Conservation (phyloP, 2,888 invertebrate species). For the Pristionchus entomophagus region DNA sequence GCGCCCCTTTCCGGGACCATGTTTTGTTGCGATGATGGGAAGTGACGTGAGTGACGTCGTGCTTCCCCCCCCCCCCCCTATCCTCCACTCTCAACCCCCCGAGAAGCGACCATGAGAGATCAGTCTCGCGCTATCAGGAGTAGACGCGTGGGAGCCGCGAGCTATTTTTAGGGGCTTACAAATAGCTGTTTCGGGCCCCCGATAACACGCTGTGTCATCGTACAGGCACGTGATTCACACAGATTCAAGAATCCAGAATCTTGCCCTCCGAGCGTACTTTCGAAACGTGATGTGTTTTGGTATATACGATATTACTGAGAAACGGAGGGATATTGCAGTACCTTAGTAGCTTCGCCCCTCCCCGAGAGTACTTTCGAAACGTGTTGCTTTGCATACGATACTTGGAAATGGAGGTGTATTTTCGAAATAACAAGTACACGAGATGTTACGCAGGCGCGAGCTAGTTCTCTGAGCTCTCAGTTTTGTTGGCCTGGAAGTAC, state of each 20-base stretch:
- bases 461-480: not conserved
- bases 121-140: not conserved
- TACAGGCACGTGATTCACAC: not conserved
- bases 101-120: not conserved
- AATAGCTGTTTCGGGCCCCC: not conserved
- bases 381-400: not conserved
- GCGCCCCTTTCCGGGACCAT: not conserved
- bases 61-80: not conserved
- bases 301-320: not conserved
- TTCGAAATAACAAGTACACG: not conserved
- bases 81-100: not conserved
- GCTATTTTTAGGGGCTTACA: not conserved
- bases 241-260: not conserved
- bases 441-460: not conserved
- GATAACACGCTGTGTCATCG: slow-evolving; percentile 17
- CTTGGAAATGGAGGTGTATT: not conserved
- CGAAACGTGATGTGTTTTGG: not conserved
- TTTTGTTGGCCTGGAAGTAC: not conserved
- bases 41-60: slow-evolving; percentile 18
- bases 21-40: not conserved
- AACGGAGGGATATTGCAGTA: no score
- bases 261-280: not conserved
- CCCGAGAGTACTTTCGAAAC: not conserved
- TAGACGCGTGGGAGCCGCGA: not conserved
- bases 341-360: no score